Evolutionary conservation across 2,797 vertebrate genomes (phyloP), one percentile per base, ranked within the genome.

Genomic region (Telmatherina bonti): DNA sequence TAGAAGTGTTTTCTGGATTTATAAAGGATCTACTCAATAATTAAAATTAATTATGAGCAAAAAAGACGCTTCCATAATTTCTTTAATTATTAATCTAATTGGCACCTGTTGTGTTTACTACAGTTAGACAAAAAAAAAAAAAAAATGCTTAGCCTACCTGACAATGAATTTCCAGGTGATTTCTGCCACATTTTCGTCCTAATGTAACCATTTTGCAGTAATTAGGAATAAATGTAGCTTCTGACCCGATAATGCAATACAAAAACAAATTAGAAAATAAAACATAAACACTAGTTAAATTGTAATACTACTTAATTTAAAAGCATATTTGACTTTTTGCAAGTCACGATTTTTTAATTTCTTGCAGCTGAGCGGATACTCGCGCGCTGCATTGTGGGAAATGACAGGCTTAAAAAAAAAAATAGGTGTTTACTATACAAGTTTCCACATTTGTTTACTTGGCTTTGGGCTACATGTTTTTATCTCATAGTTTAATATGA

Each of bases 361-460:
- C 0, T 33, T 59, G 24, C 70, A 75, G 61, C 47, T 38, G 62
- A 18, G 30, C 0, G 1, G 26, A 8, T 7, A 15, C 52, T 27
- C 16, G 52, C 22, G 59, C 62, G 16, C 0, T 76, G 76, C 62
- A 79, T 73, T 79, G 24, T 74, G 76, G 79, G 82, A 68, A 16
- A 35, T 2, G 29, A 9, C 36, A 16, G 4, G 33, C 4, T 8
- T 1, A 33, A 33, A 33, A 33, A 4, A 33, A 33, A 33, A 33
- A 4, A 43, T 4, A 18, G 41, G 16, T 18, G 4, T 20, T 20
- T 22, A 11, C 7, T 8, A 7, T 27, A 26, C 12, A 51, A 27
- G 15, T 5, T 29, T 53, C 7, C 24, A 30, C 8, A 54, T 18
- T 7, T 30, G 27, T 30, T 27, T 13, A 54, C 4, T 6, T 20